Evolutionary conservation across 2,797 vertebrate species (phyloP), one percentile per base, ranked within the genome.

Genomic region (Halcyon badia): DNA sequence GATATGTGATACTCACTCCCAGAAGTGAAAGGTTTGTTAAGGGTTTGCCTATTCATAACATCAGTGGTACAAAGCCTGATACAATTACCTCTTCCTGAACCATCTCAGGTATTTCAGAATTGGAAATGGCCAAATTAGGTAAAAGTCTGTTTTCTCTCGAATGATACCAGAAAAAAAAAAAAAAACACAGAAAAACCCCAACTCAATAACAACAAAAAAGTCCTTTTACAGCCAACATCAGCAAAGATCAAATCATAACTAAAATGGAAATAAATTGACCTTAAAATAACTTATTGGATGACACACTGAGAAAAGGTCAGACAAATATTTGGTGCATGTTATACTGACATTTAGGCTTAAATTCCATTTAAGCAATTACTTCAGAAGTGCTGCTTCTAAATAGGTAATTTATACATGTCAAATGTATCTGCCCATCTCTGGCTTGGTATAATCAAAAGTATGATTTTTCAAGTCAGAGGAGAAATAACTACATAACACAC

Each of bases 391-490:
- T 88, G 28, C 22, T 89, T 85, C 83, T 92, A 93, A 96, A 90
- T 35, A 81, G 70, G 49, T 69, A 85, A 95, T 96, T 96, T 94
- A 83, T 90, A 89, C 56, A 57, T 94, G 83, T 87, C 86, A 96
- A 85, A 94, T 65, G 17, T 60, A 72, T 86, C 77, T 92, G 35
- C 24, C 61, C 82, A 42, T 87, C 64, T 73, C 69, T 72, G 33
- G 31, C 8, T 92, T 77, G 68, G 30, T 61, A 58, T n/a, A 94
- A 93, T 83, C 87, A 94, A 85, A 90, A 84, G n/a, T 54, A 85
- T 19, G 35, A 78, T 75, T 88, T 83, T 90, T 81, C 44, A 75
- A 41, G 68, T 51, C 21, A 10, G 22, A 71, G 18, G 6, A 88
- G 20, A 93, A 96, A 78, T 72, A 89, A 57, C 26, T 52, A 19